Conservation (phyloP, 1,140 invertebrate species). For the Drosophila truncata region DNA sequence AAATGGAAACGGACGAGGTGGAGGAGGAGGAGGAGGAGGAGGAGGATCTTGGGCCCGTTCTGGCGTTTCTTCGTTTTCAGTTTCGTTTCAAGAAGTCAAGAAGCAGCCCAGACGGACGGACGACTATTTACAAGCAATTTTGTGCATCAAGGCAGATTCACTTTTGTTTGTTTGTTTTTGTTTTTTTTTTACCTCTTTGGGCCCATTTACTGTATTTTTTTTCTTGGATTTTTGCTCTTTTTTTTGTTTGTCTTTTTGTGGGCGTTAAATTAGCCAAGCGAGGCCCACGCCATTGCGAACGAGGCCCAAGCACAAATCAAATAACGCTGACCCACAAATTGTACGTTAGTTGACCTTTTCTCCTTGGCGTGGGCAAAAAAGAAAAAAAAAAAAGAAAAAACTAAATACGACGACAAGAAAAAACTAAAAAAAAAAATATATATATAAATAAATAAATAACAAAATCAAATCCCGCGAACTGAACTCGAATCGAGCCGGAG, state of each 20-base stretch:
- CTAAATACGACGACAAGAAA: constrained; percentile 13
- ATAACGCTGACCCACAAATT: constrained; percentile 84
- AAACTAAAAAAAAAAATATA: constrained; percentile 12
- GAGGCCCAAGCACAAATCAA: constrained; percentile 75
- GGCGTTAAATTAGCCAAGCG: constrained; percentile 77
- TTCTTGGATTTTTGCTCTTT: not conserved
- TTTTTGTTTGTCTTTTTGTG: constrained; percentile 50
- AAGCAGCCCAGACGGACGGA: constrained; percentile 58
- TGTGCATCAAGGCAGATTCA: constrained; percentile 76
- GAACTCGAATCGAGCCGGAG: constrained; percentile 15
- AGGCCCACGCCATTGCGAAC: constrained; percentile 67
- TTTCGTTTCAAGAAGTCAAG: constrained; percentile 67
- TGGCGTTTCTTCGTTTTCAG: constrained; percentile 54
- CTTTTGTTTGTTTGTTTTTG: constrained; percentile 73
- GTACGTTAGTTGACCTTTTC: constrained; percentile 81
- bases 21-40: constrained; percentile 21
- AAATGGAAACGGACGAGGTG: constrained; percentile 62
- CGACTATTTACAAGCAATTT: constrained; percentile 77
- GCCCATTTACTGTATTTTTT: constrained; percentile 20
- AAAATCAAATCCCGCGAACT: constrained; percentile 22
- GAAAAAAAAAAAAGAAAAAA: not conserved
- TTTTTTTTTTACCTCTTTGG: constrained; percentile 25
- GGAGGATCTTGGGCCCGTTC: constrained; percentile 52
- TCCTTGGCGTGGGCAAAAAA: constrained; percentile 53
- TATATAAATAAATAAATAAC: constrained; percentile 31